Percentiles rank a stretch among this genome's conserved stretches.
These are phyloP conservation scores for Pegoplata infirma DNA, from an alignment of 2,888 invertebrate genomes.

Conservation along the genomic window DNA sequence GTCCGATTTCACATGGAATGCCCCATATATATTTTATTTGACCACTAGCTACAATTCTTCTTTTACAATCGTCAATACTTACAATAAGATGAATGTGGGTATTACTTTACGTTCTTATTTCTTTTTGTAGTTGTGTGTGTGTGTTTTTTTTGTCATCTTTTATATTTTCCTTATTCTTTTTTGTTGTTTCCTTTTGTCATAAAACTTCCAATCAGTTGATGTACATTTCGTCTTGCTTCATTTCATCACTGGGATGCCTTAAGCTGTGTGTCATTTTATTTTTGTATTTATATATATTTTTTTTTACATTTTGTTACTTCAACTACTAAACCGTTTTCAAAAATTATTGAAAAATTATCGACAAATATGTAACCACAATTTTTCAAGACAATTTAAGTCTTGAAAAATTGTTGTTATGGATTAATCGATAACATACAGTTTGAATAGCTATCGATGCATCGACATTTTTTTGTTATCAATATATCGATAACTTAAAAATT, in stretches of 20 bases:
- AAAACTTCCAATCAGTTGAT: constrained; percentile 61
- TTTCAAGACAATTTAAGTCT: too few relatives aligned
- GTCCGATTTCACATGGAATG: too few relatives aligned
- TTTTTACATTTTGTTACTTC: too few relatives aligned
- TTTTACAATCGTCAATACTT: background rate
- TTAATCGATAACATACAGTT: too few relatives aligned
- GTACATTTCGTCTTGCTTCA: constrained; percentile 69
- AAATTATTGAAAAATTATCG: too few relatives aligned
- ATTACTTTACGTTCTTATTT: constrained; percentile 7
- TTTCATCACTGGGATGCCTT: constrained; percentile 63
- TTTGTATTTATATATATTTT: constrained; percentile 32
- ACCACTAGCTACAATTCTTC: background rate
- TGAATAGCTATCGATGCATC: too few relatives aligned
- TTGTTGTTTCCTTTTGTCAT: constrained; percentile 50
- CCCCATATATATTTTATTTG: background rate
- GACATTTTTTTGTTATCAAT: too few relatives aligned
- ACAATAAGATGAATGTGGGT: background rate
- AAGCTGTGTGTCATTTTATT: constrained; percentile 50
- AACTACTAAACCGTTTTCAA: too few relatives aligned
- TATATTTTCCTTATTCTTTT: constrained; percentile 45
- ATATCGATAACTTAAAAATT: too few relatives aligned
- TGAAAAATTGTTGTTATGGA: too few relatives aligned
- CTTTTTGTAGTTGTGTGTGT: background rate
- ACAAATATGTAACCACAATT: too few relatives aligned
- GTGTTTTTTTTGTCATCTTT: background rate